Evolutionary conservation across 2,797 vertebrate genomes (phyloP).

Genomic region (Nothura maculosa): DNA sequence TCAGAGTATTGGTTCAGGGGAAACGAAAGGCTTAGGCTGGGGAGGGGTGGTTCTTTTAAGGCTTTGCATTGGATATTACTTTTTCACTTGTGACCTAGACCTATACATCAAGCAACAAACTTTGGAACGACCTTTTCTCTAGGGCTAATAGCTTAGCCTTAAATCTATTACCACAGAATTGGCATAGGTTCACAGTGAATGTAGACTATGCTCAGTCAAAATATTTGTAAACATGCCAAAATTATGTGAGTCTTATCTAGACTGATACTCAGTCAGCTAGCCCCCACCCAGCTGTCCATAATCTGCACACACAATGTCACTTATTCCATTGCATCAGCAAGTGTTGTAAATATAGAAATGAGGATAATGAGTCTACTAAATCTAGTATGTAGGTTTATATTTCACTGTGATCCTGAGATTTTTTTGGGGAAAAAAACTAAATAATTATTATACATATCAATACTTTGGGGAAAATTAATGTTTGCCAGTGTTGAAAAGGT

Average conservation of each 20-base stretch:
- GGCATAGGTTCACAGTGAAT: neutral
- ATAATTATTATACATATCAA: neutral
- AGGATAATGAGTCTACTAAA: neutral
- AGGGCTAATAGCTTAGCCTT: neutral
- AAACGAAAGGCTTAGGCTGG: neutral
- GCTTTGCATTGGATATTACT: neutral
- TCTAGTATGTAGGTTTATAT: neutral
- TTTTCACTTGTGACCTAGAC: neutral
- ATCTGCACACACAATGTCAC: neutral
- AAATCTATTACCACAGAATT: neutral
- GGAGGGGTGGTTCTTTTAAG: neutral
- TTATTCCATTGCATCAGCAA: neutral
- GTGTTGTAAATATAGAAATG: neutral
- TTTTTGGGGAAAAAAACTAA: neutral
- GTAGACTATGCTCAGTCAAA: neutral
- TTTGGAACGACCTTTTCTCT: neutral
- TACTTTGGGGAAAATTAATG: neutral
- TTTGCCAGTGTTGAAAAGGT: neutral
- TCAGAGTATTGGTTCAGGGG: neutral
- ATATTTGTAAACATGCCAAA: neutral
- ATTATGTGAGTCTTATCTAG: neutral
- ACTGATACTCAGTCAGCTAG: neutral
- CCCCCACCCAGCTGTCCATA: neutral
- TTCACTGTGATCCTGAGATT: neutral
- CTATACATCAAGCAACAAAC: neutral